Conservation (phyloP, 1,140 invertebrate genomes). For the Thalassaphorura encarpata region DNA sequence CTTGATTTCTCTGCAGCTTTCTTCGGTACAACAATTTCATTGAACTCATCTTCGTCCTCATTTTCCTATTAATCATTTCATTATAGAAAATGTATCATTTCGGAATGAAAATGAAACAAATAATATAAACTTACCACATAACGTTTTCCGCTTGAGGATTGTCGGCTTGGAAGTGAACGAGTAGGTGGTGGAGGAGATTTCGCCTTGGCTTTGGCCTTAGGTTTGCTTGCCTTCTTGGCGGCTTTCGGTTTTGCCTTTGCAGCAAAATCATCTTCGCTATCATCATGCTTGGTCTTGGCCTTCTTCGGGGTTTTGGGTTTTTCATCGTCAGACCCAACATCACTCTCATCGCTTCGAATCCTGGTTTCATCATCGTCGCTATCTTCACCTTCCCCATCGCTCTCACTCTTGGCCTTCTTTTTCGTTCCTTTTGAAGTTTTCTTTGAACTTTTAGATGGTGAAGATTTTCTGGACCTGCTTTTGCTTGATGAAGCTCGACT, state of each 20-base stretch:
- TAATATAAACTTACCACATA: too few species aligned
- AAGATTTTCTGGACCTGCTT: constrained; percentile 4
- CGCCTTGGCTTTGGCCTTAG: too few species aligned
- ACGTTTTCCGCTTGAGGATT: too few species aligned
- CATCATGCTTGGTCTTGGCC: background rate
- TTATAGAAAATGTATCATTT: background rate
- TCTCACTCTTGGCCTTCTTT: constrained; percentile 1
- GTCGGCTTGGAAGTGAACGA: too few species aligned
- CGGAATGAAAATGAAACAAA: too few species aligned
- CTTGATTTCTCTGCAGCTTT: background rate
- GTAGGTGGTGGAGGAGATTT: too few species aligned
- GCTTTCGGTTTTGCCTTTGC: background rate
- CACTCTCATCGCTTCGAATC: background rate
- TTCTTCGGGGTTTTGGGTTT: background rate
- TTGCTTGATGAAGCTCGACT: background rate
- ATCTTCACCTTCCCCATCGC: constrained; percentile 1
- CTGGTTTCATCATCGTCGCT: background rate
- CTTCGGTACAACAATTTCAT: background rate
- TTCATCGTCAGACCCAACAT: background rate
- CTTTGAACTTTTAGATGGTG: background rate
- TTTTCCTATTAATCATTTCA: background rate
- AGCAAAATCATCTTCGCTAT: background rate
- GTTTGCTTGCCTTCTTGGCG: background rate
- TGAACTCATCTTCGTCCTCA: background rate
- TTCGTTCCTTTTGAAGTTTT: background rate